phyloP scores from a whole-genome alignment of 2,888 invertebrate genomes.

The Nudaria mundana region DNA sequence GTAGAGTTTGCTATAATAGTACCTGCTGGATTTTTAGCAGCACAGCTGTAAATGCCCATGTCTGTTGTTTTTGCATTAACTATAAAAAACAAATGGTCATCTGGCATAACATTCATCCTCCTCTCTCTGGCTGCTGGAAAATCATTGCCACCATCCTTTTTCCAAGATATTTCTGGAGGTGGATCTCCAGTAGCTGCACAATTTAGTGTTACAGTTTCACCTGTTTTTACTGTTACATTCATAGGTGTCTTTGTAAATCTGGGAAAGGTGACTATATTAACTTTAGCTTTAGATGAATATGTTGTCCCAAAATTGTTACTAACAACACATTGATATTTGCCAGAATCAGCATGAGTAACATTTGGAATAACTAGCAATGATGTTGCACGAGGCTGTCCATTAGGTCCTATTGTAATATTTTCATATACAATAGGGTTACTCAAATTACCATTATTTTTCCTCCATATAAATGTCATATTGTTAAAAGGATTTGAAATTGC shows the following conservation, averaged over 20 bases:
- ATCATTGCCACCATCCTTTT: slow-evolving; percentile 95
- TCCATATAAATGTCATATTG: slow-evolving; percentile 92
- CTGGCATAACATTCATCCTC: slow-evolving; percentile 95
- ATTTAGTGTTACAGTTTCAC: slow-evolving; percentile 92
- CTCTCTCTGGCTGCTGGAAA: slow-evolving; percentile 97
- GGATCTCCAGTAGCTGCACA: slow-evolving; percentile 96
- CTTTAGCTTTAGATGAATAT: slow-evolving; percentile 92
- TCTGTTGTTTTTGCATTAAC: slow-evolving; percentile 94
- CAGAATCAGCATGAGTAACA: slow-evolving; percentile 90
- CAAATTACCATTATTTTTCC: slow-evolving; percentile 87
- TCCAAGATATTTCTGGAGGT: slow-evolving; percentile 93
- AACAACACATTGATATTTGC: slow-evolving; percentile 96
- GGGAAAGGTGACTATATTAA: slow-evolving; percentile 94
- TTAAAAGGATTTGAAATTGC: slow-evolving; percentile 90
- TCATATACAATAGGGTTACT: slow-evolving; percentile 70
- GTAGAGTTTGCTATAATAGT: slow-evolving; percentile 92
- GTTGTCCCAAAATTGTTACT: slow-evolving; percentile 94
- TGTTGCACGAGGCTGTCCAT: slow-evolving; percentile 84
- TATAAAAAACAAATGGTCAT: slow-evolving; percentile 95
- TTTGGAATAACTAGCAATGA: slow-evolving; percentile 88
- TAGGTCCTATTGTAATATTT: slow-evolving; percentile 68
- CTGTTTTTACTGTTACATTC: slow-evolving; percentile 92
- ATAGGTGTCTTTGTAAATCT: slow-evolving; percentile 91
- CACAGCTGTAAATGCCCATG: slow-evolving; percentile 96
- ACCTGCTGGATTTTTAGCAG: slow-evolving; percentile 94